A percentile compares a stretch with the other conserved stretches of the same genome.
Conservation (phyloP, 2,113 vertebrate genomes). For the zebrafish (Danio rerio) region GRCz12tu NC_133184.1:27123501-27124000, state of each 20-base stretch:
- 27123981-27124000: not conserved
- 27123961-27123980: not conserved
- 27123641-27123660: not conserved
- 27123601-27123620: not conserved
- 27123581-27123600: constrained; percentile 5
- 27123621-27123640: not conserved
- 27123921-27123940: not conserved
- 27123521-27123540: no score
- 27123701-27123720: constrained; percentile 3
- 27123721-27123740: constrained; percentile 21
- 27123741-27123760: constrained; percentile 41
- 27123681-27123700: not conserved
- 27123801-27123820: constrained; percentile 44
- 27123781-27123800: constrained; percentile 40
- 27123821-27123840: constrained; percentile 17
- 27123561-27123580: not conserved
- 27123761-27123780: constrained; percentile 48
- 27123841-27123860: constrained; percentile 16
- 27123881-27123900: constrained; percentile 14
- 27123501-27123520: no score
- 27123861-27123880: constrained; percentile 1
- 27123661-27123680: not conserved
- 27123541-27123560: no score
- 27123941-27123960: not conserved
- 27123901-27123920: not conserved